phyloP scores from a whole-genome alignment of 2,888 invertebrate genomes.

The Coelinius sp. region DNA sequence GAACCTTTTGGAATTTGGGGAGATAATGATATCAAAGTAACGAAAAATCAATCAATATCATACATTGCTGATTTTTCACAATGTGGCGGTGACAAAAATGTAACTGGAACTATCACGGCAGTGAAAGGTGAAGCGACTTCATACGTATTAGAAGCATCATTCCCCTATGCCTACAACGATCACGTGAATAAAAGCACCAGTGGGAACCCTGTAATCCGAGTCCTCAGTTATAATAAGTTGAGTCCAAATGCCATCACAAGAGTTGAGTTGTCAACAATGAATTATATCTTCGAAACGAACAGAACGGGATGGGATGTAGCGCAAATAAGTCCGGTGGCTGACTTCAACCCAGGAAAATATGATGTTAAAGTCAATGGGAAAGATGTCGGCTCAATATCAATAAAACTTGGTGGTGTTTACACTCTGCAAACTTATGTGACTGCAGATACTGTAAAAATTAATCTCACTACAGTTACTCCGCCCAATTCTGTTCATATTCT shows the following conservation, averaged over 20 bases:
- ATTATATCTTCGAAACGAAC: conserved; percentile 16
- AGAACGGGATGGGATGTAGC: background rate
- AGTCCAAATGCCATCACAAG: background rate
- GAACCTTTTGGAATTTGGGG: conserved; percentile 53
- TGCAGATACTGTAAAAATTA: conserved; percentile 43
- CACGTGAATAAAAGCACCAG: conserved; percentile 57
- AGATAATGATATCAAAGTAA: conserved; percentile 46
- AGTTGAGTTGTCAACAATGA: conserved; percentile 28
- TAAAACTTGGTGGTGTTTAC: conserved; percentile 79
- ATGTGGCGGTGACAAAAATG: conserved; percentile 39
- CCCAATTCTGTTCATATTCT: conserved; percentile 85
- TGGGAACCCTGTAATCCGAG: conserved; percentile 66
- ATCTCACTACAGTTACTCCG: conserved; percentile 73
- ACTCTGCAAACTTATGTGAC: conserved; percentile 73
- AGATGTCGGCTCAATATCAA: conserved; percentile 62
- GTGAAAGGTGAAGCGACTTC: conserved; percentile 46
- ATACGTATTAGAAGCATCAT: conserved; percentile 40
- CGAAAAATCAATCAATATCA: background rate
- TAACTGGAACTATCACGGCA: conserved; percentile 23
- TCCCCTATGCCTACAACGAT: conserved; percentile 52
- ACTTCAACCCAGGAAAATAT: conserved; percentile 68
- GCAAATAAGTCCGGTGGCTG: conserved; percentile 44
- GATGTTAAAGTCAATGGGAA: conserved; percentile 68
- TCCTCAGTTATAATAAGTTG: conserved; percentile 58
- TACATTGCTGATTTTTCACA: conserved; percentile 45